phyloP scores from a whole-genome alignment of 2,888 invertebrate species.

The Drosophila anceps region DNA sequence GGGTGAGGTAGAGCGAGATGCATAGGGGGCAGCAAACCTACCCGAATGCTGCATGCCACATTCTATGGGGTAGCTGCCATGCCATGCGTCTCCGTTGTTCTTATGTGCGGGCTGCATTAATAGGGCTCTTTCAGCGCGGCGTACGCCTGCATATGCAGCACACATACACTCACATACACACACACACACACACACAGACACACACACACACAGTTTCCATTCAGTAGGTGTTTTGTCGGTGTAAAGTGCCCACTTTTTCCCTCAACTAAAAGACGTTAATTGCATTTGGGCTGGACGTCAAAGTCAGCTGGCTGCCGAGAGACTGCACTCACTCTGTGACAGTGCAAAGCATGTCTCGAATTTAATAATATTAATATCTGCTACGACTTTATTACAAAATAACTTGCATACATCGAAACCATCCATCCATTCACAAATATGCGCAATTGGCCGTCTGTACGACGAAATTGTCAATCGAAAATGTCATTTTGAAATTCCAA shows the following conservation, averaged over 20 bases:
- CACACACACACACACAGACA: slow-evolving; percentile 6
- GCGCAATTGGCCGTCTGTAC: background rate
- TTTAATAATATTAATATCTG: background rate
- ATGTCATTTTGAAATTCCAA: background rate
- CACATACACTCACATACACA: slow-evolving; percentile 5
- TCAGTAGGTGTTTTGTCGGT: slow-evolving; percentile 13
- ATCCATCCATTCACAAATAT: background rate
- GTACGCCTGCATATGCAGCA: slow-evolving; percentile 37
- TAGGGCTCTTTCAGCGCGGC: slow-evolving; percentile 21
- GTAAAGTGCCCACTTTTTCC: slow-evolving; percentile 12
- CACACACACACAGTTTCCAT: slow-evolving; percentile 26
- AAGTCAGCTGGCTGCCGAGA: background rate
- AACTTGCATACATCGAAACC: background rate
- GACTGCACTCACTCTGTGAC: background rate
- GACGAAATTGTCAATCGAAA: background rate
- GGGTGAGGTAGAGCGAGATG: background rate
- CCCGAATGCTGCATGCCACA: slow-evolving; percentile 14
- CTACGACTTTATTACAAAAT: background rate
- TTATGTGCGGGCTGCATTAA: slow-evolving; percentile 52
- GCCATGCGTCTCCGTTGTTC: background rate
- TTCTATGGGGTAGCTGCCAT: slow-evolving; percentile 24
- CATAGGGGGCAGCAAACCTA: slow-evolving; percentile 13
- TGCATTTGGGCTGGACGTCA: slow-evolving; percentile 12
- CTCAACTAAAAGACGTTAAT: slow-evolving; percentile 20
- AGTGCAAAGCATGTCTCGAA: background rate